Base-by-base conservation (phyloP, 2,888 invertebrate genomes). In the Brachycybe producta region DNA sequence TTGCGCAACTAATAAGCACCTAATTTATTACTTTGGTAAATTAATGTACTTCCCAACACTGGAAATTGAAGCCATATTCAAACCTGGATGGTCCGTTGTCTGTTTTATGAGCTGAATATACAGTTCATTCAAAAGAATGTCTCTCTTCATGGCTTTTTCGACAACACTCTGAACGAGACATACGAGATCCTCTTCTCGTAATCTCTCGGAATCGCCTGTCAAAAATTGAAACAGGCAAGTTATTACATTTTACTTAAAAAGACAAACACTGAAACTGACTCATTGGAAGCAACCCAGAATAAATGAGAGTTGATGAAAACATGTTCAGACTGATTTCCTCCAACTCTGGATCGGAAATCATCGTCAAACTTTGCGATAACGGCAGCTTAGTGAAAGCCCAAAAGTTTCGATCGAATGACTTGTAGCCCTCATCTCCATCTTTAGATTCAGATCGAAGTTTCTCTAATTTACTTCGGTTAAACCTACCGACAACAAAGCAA, bases 91-190 rank as follows among this genome's bases (percentile, higher is more conserved):
- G 57, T 69, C 67, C 0, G 91, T 92, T 1, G 92, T 92, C 70
- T 87, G 86, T 66, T 92, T 94, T 52, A 92, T 83, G 35, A 94
- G 75, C 65, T 92, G 91, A 58, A 92, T 75, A 65, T 88, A 92
- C 51, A 91, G 73, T 68, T 94, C 94, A 62, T 86, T 87, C 4
- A 91, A 73, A 43, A 91, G 72, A 43, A 82, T 77, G 62, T 90
- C 88, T 63, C 84, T 90, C 60, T 88, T 78, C 81, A 92, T 81
- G 61, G 88, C 88, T 52, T 87, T 79, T 62, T 90, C 90, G 70
- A 94, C 76, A 58, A 94, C 78, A 1, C 81, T 79, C 68, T 94
- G 94, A 49, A 92, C 82, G 23, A 92, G 75, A 54, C 82, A 80
- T 5, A 88, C 82, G 60, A 90, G 84, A 65, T 91, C 91, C 64